Base-by-base conservation (phyloP, 1,140 invertebrate genomes). In the Diplogasteroides magnus region DNA sequence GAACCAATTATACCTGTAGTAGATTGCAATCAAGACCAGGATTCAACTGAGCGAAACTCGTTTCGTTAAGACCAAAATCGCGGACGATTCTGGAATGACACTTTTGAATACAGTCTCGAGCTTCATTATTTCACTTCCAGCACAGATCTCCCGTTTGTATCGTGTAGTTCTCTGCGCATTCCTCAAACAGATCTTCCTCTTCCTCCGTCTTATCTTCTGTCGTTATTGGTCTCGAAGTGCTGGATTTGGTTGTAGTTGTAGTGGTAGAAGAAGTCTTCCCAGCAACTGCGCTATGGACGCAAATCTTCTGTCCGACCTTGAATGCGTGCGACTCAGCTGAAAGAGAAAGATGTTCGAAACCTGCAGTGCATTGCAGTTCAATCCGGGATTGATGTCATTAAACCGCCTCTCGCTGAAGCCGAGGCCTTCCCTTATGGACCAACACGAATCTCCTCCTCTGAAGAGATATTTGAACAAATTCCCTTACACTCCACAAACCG, bases 401-500 rank as follows among this genome's bases (percentile, higher is more conserved):
- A 65, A 65, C 64, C 56, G 25, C 19, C 55, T 2, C n/a, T 65
- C 64, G 14, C 28, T 25, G 2, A 65, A 31, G 11, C 29, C 11
- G 2, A 27, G 64, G 23, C 25, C 13, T 28, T 31, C 56, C 64
- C 64, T 31, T 2, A 65, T 37, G 11, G 29, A 56, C 2, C 27
- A 65, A 31, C 64, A 65, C 1, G 37, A 55, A 28, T 65, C 64
- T 56, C 64, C 64, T n/a, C 13, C 26, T n/a, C 19, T 65, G 1
- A 57, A 6, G 15, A 31, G 23, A 2, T 2, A 23, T 57, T 65
- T 55, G 14, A 11, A 14, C 64, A 65, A 27, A 55, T 65, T 65
- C 37, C n/a, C 57, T 65, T 31, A 55, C 2, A 55, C 19, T 48
- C 37, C 55, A 28, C 1, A 25, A 13, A 55, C 48, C 15, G 15